Base-by-base conservation (phyloP, 1,140 invertebrate genomes). In the Halictus rubicundus region DNA sequence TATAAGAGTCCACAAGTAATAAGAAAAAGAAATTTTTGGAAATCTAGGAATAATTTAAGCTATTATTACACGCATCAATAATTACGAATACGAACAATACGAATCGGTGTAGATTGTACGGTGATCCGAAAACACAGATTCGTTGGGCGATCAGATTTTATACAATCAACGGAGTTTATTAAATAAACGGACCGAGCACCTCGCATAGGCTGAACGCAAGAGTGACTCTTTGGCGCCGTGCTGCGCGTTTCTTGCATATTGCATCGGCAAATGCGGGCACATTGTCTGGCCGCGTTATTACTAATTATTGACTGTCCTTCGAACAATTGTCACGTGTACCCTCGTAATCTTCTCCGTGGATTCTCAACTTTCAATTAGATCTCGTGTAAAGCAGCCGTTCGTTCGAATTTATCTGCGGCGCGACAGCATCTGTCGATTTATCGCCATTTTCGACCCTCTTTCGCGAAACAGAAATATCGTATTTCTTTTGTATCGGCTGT, bases 271-370 rank as follows among this genome's bases (percentile, higher is more conserved):
- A 89, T 88, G 86, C 89, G 89, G 89, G 88, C 82, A 83, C 83
- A 88, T 88, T 89, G 88, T 88, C 88, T 86, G 83, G 64, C 82
- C 80, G 82, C 90, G 89, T 88, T 89, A 90, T 89, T 88, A 90
- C 89, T 90, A 90, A 90, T 90, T 90, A 87, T 85, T 80, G 77
- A 80, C 88, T 82, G 89, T 88, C 88, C 89, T 89, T 90, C 86
- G 89, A 84, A 69, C 81, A 84, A 75, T 75, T 74, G 72, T 72
- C 78, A 65, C 81, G 60, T 57, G 83, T 59, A 52, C 60, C 52
- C 68, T 78, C 68, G 68, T 72, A 78, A 78, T 71, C 68, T 63
- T 52, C 46, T 32, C 49, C 68, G 37, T 39, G 57, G 57, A 77
- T 69, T 70, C 75, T 77, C 66, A 39, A 60, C 49, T 69, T 68